Conservation (phyloP, 2,113 vertebrate species). For the Herpetotheres cachinnans region DNA sequence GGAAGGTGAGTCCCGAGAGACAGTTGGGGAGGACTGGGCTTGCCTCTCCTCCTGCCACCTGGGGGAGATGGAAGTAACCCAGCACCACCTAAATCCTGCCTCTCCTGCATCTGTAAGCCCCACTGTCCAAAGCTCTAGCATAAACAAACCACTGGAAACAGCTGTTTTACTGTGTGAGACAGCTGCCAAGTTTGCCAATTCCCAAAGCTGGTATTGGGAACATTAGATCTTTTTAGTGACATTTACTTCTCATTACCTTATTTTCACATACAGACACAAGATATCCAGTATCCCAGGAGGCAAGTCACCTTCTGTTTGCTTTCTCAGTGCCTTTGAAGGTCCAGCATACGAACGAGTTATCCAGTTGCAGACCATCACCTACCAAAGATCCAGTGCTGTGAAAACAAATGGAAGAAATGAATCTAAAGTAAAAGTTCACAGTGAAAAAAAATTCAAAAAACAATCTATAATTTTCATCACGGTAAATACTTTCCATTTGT, state of each 20-base stretch:
- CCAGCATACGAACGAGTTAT: background rate
- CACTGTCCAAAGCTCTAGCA: background rate
- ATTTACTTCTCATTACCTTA: background rate
- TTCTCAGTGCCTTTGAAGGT: background rate
- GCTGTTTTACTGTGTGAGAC: background rate
- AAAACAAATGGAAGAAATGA: background rate
- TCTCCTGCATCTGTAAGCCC: background rate
- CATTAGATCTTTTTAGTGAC: background rate
- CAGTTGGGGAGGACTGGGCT: background rate
- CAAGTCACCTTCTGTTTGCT: background rate
- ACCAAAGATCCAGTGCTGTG: background rate
- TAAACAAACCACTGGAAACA: background rate
- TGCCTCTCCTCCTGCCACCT: background rate
- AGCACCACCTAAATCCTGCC: background rate
- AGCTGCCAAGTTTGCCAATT: fast-evolving
- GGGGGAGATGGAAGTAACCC: background rate
- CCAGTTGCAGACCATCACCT: background rate
- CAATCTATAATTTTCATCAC: background rate
- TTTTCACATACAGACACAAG: background rate
- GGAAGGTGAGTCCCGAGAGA: background rate
- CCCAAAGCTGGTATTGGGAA: background rate
- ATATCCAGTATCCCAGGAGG: background rate
- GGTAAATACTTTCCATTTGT: background rate
- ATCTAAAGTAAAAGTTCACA: background rate
- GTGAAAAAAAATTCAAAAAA: background rate